Evolutionary conservation across 2,113 vertebrate species (phyloP), one percentile per base, ranked within the genome.

Genomic region (Larimichthys polyactis): DNA sequence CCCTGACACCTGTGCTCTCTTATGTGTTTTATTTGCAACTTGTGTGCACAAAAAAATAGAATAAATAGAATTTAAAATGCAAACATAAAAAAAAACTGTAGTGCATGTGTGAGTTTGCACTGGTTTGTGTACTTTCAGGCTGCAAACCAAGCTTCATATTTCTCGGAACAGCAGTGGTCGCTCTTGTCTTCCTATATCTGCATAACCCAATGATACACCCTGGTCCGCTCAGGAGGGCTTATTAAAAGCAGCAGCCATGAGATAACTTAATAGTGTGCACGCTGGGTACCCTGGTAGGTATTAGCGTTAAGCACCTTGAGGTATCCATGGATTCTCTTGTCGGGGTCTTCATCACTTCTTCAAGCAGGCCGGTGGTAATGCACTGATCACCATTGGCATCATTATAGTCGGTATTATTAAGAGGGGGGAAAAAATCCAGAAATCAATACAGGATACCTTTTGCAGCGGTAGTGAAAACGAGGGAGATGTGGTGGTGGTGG

Each of bases 371-470:
- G 57, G 60, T 72, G 60, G 72, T 92, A 90, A 91, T 91, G 86
- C 88, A 91, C 92, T 93, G 87, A 93, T 93, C 90, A 93, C 88
- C 89, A 83, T 52, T 81, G 88, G 86, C 91, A 93, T 94, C 90
- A 93, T 93, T 94, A 93, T 92, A 86, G 86, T 54, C 87, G 75
- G 86, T 90, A 91, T 94, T 94, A 94, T 94, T 94, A 93, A 91
- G 87, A 84, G 84, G 58, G 52, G 58, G 17, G 44, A 20, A 46
- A 16, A 48, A 46, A 86, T 84, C 87, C 89, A 90, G 88, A 92
- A 94, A 94, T 94, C 94, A 91, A 94, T 94, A 94, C 91, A 93
- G 93, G 92, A 94, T 94, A 94, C 93, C 94, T 93, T 95, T 95
- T 93, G 93, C 93, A 92, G 92, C 89, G 91, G 90, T 93, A 91